Conservation (phyloP, 2,113 vertebrate species). For the Amphiprion ocellaris region DNA sequence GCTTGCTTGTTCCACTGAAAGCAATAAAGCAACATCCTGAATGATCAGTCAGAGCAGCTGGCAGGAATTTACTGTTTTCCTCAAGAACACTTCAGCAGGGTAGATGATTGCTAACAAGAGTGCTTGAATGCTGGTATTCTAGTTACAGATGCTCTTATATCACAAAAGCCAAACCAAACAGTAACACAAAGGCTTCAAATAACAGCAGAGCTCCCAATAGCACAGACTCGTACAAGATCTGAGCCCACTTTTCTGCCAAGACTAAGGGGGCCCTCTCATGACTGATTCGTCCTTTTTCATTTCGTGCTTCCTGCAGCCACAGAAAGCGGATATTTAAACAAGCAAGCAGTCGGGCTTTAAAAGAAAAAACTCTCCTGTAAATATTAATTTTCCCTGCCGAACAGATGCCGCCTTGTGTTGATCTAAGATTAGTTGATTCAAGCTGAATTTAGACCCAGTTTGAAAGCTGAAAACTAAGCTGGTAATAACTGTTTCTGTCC, state of each 20-base stretch:
- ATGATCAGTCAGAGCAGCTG: conserved; percentile 38
- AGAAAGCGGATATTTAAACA: conserved; percentile 50
- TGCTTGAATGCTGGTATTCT: conserved; percentile 34
- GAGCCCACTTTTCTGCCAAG: conserved; percentile 11
- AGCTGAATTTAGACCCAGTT: conserved; percentile 41
- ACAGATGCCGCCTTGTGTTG: conserved; percentile 57
- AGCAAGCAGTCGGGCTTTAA: conserved; percentile 34
- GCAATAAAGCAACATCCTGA: conserved; percentile 30
- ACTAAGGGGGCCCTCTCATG: not conserved
- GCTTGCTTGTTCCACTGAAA: conserved; percentile 12
- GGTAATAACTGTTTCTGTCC: conserved; percentile 38
- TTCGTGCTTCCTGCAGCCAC: conserved; percentile 40
- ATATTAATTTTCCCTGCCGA: conserved; percentile 55
- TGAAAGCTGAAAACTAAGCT: conserved; percentile 43
- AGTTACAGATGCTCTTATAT: conserved; percentile 26
- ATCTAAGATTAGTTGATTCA: conserved; percentile 52
- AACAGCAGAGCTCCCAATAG: conserved; percentile 11
- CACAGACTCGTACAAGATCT: conserved; percentile 3
- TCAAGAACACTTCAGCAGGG: conserved; percentile 46
- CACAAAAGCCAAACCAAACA: conserved; percentile 56
- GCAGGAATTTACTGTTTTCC: conserved; percentile 42
- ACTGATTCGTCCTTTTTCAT: conserved; percentile 41
- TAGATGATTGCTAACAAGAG: conserved; percentile 33
- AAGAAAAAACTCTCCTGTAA: conserved; percentile 26
- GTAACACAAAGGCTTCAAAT: conserved; percentile 41